Base-by-base conservation (phyloP, 2,888 invertebrate species). In the Idaea straminata region DNA sequence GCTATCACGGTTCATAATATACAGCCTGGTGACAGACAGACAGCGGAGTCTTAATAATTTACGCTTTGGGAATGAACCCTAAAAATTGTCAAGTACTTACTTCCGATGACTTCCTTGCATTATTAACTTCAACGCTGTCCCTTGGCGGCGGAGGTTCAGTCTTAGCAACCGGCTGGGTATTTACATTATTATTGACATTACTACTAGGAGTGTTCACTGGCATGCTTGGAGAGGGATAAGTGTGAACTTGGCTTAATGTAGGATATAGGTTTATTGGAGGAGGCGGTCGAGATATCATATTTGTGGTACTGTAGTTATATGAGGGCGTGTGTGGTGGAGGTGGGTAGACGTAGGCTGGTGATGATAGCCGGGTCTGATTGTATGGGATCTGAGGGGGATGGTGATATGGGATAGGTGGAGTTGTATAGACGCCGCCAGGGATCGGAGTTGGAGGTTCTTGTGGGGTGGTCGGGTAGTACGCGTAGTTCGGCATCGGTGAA, bases 281-380 rank as follows among this genome's bases (percentile, higher is more conserved):
- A 0, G 88, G 80, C 0, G 90, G 86, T 57, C 91, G 76, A 0
- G 91, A 76, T 71, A 92, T 90, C 88, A 92, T 84, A 59, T 90
- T 92, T 0, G 92, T 92, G 1, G 90, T 89, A 59, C 73, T 87
- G 66, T 89, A 92, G 70, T 91, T 92, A 72, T 90, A 92, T 0
- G 82, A 65, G 0, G 82, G 77, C 0, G 76, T 63, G 47, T 75
- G 75, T 5, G 77, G 66, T 0, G 84, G 66, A 0, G 84, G 79
- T 0, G 85, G 85, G 66, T 89, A 88, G 0, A 80, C 74, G 71
- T 90, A 91, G 0, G 89, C 84, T 0, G 91, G 90, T 0, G 89
- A 71, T 0, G 91, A 85, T 87, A 92, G 83, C 57, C 92, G 76
- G 1, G 92, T 92, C 69, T 91, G 91, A 62, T 78, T 85, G 73